Percentiles rank a stretch among this genome's conserved stretches.
Evolutionary conservation across 2,113 vertebrate species (phyloP).

Genomic region (Cepphus grylle): DNA sequence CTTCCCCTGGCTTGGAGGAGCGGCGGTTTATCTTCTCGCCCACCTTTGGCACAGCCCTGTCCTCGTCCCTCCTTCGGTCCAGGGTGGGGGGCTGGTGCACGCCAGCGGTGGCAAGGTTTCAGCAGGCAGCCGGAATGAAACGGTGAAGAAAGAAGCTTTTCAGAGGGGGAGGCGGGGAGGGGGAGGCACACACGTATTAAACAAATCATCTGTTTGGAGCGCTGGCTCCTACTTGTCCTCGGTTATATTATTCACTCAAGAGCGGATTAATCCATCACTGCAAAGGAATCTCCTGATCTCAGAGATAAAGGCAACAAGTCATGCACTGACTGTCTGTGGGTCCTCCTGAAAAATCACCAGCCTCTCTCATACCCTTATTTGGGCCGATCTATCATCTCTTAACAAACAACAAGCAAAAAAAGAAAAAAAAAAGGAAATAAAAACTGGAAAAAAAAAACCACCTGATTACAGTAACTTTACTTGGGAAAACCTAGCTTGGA

Average conservation of each 20-base stretch:
- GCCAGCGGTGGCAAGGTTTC: background rate
- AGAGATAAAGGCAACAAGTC: conserved; percentile 63
- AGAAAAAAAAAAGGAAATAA: background rate
- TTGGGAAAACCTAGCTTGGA: background rate
- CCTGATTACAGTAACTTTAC: background rate
- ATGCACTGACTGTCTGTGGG: conserved; percentile 16
- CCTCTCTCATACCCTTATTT: conserved; percentile 43
- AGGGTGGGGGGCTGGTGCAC: rapidly evolving
- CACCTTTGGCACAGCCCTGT: background rate
- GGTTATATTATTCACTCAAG: conserved; percentile 52
- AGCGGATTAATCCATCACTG: conserved; percentile 59
- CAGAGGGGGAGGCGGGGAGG: background rate
- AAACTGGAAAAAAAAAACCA: background rate
- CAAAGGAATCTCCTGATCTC: conserved; percentile 64
- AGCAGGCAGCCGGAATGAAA: conserved; percentile 1
- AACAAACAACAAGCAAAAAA: background rate
- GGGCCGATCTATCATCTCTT: background rate
- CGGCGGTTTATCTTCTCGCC: background rate
- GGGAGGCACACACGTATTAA: conserved; percentile 1
- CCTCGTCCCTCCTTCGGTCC: background rate
- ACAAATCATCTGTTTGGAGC: conserved; percentile 44
- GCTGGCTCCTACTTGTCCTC: conserved; percentile 58
- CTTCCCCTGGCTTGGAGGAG: rapidly evolving
- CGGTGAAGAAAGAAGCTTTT: conserved; percentile 28
- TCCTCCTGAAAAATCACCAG: conserved; percentile 37